A percentile compares a stretch with the other conserved stretches of the same genome.
phyloP scores from a whole-genome alignment of 92 coral and sea anemone genomes.

The Parazoanthus swiftii region DNA sequence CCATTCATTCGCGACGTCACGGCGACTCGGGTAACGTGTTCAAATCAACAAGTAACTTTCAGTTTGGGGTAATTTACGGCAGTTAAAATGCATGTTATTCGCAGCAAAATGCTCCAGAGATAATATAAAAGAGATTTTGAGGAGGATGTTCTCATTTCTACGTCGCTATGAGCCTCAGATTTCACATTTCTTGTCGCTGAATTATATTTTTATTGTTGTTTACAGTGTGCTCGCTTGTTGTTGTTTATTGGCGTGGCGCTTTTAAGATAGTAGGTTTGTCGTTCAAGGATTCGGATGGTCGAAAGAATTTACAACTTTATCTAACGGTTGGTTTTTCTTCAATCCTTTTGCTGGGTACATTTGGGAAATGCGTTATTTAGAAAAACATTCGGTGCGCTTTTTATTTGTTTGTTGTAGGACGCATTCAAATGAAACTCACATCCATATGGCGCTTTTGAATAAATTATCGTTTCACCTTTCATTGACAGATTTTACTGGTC shows the following conservation, averaged over 20 bases:
- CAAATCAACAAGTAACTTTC: slow-evolving; percentile 32
- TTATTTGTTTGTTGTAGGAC: slow-evolving; percentile 42
- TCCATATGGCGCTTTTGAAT: slow-evolving; percentile 50
- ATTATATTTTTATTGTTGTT: slow-evolving; percentile 90
- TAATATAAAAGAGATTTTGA: slow-evolving; percentile 4
- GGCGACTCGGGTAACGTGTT: slow-evolving; percentile 41
- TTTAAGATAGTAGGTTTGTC: background rate
- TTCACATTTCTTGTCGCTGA: slow-evolving; percentile 41
- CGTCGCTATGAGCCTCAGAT: background rate
- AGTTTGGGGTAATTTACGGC: slow-evolving; percentile 35
- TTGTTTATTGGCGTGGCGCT: slow-evolving; percentile 91
- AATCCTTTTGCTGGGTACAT: background rate
- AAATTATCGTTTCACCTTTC: slow-evolving; percentile 42
- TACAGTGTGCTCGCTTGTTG: slow-evolving; percentile 82
- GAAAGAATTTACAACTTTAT: background rate
- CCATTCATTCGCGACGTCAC: slow-evolving; percentile 42
- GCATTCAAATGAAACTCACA: slow-evolving; percentile 47
- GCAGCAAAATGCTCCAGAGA: background rate
- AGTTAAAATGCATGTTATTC: slow-evolving; percentile 12
- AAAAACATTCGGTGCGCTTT: slow-evolving; percentile 19
- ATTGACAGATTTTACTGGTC: slow-evolving; percentile 47
- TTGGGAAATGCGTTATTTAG: slow-evolving; percentile 40
- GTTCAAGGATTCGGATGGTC: background rate
- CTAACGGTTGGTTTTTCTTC: background rate
- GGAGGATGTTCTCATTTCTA: background rate